Conservation (phyloP, 2,797 vertebrate species). For the Sebastes nivosus region DNA sequence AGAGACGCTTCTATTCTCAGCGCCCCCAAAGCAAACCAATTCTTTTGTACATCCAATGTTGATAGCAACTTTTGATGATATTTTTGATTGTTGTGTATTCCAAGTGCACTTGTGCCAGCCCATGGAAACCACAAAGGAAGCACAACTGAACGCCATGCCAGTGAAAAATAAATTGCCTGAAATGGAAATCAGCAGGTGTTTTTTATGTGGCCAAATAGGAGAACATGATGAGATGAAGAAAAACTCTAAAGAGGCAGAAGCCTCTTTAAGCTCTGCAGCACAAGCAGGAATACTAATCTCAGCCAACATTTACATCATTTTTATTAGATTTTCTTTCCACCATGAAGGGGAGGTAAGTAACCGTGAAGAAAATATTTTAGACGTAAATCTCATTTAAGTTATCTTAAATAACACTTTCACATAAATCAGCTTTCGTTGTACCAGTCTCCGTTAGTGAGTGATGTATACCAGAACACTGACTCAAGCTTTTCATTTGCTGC, state of each 20-base stretch:
- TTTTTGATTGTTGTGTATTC: slow-evolving; percentile 64
- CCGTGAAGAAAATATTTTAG: slow-evolving; percentile 43
- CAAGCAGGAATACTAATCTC: slow-evolving; percentile 59
- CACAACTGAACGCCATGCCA: slow-evolving; percentile 49
- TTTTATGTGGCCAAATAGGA: slow-evolving; percentile 67
- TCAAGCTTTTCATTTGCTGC: slow-evolving; percentile 32
- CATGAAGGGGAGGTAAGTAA: slow-evolving; percentile 45
- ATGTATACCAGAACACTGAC: slow-evolving; percentile 35
- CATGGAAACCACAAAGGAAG: slow-evolving; percentile 50
- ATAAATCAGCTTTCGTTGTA: slow-evolving; percentile 22
- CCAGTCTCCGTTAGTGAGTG: slow-evolving; percentile 30
- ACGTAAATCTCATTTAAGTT: slow-evolving; percentile 50
- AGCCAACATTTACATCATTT: slow-evolving; percentile 34
- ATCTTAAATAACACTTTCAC: slow-evolving; percentile 33
- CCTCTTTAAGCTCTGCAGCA: slow-evolving; percentile 54
- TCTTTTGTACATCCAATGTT: slow-evolving; percentile 43
- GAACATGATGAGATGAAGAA: slow-evolving; percentile 64
- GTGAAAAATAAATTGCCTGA: slow-evolving; percentile 70
- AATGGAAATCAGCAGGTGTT: slow-evolving; percentile 77
- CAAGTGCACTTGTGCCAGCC: slow-evolving; percentile 51
- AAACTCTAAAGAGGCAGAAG: slow-evolving; percentile 38
- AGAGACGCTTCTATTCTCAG: slow-evolving; percentile 16
- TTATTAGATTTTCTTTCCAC: slow-evolving; percentile 23
- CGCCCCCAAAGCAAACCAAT: slow-evolving; percentile 39
- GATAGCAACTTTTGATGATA: slow-evolving; percentile 59